These are phyloP conservation scores for Meandrusa payeni DNA, from an alignment of 2,888 invertebrate genomes.

Conservation along the genomic window DNA sequence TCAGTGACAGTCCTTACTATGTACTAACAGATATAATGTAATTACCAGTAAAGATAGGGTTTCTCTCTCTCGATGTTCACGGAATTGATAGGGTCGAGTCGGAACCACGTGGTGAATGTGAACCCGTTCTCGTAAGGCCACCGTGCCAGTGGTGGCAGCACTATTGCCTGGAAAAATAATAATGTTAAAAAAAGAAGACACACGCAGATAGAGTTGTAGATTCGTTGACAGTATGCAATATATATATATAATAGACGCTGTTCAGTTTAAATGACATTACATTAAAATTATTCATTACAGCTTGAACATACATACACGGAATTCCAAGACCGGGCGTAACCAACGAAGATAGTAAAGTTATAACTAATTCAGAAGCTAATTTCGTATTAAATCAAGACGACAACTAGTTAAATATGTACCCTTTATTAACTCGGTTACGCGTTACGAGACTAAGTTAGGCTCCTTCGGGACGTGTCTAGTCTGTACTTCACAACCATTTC, in stretches of 20 bases:
- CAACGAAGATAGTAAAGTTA: too few relatives aligned
- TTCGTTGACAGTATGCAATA: too few relatives aligned
- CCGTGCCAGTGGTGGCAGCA: constrained; percentile 97
- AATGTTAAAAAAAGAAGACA: too few relatives aligned
- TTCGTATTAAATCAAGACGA: constrained; percentile 21
- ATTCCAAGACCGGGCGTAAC: too few relatives aligned
- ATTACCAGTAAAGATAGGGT: constrained; percentile 98
- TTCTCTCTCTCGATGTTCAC: constrained; percentile 99
- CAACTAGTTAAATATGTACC: constrained; percentile 23
- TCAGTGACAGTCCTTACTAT: too few relatives aligned
- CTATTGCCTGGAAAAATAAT: constrained; percentile 96
- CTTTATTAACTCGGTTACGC: constrained; percentile 18
- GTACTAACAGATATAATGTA: too few relatives aligned
- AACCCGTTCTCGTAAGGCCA: constrained; percentile 99
- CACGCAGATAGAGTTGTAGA: too few relatives aligned
- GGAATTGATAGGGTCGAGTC: constrained; percentile 98
- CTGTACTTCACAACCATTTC: too few relatives aligned
- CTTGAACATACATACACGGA: too few relatives aligned
- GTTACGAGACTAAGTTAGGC: constrained; percentile 13
- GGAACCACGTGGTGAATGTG: constrained; percentile 99
- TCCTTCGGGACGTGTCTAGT: constrained; percentile 4
- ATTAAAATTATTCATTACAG: too few relatives aligned
- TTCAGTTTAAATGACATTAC: too few relatives aligned
- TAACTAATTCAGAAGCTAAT: constrained; percentile 21
- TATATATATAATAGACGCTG: too few relatives aligned